A percentile compares a stretch with the other conserved stretches of the same genome.
phyloP scores from a whole-genome alignment of 1,140 invertebrate genomes.

The Bombus sylvicola region DNA sequence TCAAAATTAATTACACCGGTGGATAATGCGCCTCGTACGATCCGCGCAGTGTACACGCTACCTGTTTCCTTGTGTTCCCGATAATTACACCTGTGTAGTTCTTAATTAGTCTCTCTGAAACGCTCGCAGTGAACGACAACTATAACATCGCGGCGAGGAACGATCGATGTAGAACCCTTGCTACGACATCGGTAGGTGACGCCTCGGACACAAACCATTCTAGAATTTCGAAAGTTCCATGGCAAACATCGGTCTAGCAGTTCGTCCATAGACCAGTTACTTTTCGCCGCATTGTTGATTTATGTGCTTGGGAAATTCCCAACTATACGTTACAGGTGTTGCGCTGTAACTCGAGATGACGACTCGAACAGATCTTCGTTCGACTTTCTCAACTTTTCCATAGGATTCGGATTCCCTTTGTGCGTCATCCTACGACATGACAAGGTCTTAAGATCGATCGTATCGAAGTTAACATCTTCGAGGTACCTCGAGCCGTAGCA shows the following conservation, averaged over 20 bases:
- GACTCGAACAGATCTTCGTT: no score
- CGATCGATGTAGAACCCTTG: constrained; percentile 9
- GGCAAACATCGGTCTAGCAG: background rate
- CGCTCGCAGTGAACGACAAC: background rate
- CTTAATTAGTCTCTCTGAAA: constrained; percentile 26
- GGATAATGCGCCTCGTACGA: background rate
- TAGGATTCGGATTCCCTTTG: no score
- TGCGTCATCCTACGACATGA: background rate
- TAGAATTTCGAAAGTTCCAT: background rate
- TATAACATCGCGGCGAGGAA: background rate
- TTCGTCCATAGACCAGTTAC: background rate
- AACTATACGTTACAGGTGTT: background rate
- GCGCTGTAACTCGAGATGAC: no score
- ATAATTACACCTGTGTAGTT: constrained; percentile 22
- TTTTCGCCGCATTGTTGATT: background rate
- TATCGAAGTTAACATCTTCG: background rate
- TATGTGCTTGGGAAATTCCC: background rate
- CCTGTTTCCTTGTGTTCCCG: background rate
- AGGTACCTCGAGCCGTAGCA: no score
- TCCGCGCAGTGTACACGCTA: background rate
- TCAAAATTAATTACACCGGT: constrained; percentile 23
- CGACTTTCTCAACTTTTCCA: no score
- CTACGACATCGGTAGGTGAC: background rate
- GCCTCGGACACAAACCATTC: background rate
- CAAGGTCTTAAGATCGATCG: background rate